phyloP scores from a whole-genome alignment of 1,140 invertebrate species.

The Lepidurus apus region DNA sequence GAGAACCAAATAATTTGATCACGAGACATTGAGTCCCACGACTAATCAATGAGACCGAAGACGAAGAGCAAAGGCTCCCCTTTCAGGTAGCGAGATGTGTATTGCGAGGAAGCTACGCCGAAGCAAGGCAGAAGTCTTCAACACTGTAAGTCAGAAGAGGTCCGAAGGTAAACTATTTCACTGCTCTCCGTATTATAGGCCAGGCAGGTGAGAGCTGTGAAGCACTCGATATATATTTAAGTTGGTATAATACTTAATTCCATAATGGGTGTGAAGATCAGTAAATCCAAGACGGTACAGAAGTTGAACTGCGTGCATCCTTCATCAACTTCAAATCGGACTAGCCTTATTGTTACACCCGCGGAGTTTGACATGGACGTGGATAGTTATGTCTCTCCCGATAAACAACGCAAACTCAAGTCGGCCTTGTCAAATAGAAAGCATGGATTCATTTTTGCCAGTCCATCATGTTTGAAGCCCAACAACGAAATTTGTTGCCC shows the following conservation, averaged over 20 bases:
- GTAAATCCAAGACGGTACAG: neutral
- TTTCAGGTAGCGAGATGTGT: neutral
- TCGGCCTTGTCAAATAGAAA: neutral
- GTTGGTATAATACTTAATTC: neutral
- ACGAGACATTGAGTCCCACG: neutral
- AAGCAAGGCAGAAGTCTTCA: neutral
- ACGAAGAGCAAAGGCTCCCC: neutral
- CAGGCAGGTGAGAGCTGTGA: neutral
- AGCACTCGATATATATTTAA: neutral
- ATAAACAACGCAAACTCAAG: neutral
- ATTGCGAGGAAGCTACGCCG: neutral
- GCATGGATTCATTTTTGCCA: neutral
- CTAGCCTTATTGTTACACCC: neutral
- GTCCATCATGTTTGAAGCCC: neutral
- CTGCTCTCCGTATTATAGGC: neutral
- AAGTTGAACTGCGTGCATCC: neutral
- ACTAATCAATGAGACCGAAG: neutral
- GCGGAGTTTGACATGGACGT: neutral
- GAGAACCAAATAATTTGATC: constrained; percentile 3
- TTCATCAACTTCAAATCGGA: neutral
- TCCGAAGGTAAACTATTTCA: neutral
- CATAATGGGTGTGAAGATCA: neutral
- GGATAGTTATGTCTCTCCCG: neutral
- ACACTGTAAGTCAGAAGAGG: neutral
- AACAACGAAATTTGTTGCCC: neutral